Evolutionary conservation across 2,797 vertebrate species (phyloP), one percentile per base, ranked within the genome.

Genomic region (Anomalospiza imberbis): DNA sequence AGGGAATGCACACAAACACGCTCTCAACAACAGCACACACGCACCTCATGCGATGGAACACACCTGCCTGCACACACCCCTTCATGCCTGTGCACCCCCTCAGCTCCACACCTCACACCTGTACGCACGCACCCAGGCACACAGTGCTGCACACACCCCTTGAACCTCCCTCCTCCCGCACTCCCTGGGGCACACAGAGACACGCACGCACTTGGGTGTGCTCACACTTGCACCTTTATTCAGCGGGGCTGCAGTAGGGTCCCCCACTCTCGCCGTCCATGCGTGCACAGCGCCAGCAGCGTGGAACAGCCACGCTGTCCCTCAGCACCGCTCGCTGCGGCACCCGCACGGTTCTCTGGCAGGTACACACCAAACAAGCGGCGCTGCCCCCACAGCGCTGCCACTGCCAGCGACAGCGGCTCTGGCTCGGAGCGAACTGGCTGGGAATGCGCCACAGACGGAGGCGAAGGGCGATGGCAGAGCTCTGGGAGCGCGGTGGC

Each of bases 181-280:
- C 29, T 12, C 28, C 26, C 18, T 6, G 12, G 13, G 48, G 11
- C 62, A 4, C 68, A 5, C 51, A 14, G 5, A 40, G 28, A 7
- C 13, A 42, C 53, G 10, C 34, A 5, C 1, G 2, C 7, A 3
- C 61, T 17, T 13, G 34, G 12, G 8, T 7, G 25, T 2, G 50
- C 54, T 13, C 24, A 8, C 38, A 4, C 54, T 66, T 0, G 13
- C 48, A 47, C 45, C 54, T 20, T 42, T 5, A 12, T 44, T 38
- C 42, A 10, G 6, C 26, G 54, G 8, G 71, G n/a, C 3, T 17
- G 61, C 44, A 3, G 34, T 1, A 7, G 13, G 13, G 50, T 2
- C 4, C 31, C 65, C 28, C 36, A 1, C 40, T 66, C 21, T 2
- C 1, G 12, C 55, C 3, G 0, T 8, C 75, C 79, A 2, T 1